Conservation (phyloP, 2,888 invertebrate species). For the Chesias legatella region DNA sequence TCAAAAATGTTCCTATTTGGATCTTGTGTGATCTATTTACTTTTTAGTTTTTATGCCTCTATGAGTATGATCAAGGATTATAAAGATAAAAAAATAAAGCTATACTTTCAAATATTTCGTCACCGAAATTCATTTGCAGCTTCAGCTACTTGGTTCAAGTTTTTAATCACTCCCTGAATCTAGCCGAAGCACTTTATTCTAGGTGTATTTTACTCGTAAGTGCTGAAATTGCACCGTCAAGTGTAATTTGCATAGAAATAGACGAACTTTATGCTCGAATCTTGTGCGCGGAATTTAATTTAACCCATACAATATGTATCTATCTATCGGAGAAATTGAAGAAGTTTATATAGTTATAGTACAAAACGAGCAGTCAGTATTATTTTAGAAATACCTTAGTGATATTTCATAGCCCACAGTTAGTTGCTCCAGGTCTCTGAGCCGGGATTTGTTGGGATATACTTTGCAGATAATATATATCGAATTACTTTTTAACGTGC, state of each 20-base stretch:
- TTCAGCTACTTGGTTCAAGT: slow-evolving; percentile 4
- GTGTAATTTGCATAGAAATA: slow-evolving; percentile 30
- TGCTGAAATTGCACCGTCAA: slow-evolving; percentile 25
- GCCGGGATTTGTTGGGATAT: too few relatives aligned
- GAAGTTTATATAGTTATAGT: slow-evolving; percentile 7
- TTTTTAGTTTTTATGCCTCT: too few relatives aligned
- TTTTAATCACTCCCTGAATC: slow-evolving; percentile 9
- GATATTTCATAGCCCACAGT: too few relatives aligned
- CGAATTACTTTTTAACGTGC: too few relatives aligned
- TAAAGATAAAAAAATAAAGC: too few relatives aligned
- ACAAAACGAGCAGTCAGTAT: too few relatives aligned
- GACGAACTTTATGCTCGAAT: slow-evolving; percentile 19
- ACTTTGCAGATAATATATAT: too few relatives aligned
- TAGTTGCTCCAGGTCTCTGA: too few relatives aligned
- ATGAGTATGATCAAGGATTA: too few relatives aligned
- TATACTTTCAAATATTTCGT: background rate
- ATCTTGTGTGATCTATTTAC: too few relatives aligned
- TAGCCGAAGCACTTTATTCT: slow-evolving; percentile 13
- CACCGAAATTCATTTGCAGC: background rate
- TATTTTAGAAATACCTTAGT: too few relatives aligned
- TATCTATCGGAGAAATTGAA: slow-evolving; percentile 16
- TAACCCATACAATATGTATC: slow-evolving; percentile 15
- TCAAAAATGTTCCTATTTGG: too few relatives aligned
- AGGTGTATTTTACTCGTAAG: slow-evolving; percentile 19
- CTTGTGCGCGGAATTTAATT: slow-evolving; percentile 15